Evolutionary conservation across 2,797 vertebrate genomes (phyloP), one percentile per base, ranked within the genome.

Genomic region (Melanotaenia maccullochi): DNA sequence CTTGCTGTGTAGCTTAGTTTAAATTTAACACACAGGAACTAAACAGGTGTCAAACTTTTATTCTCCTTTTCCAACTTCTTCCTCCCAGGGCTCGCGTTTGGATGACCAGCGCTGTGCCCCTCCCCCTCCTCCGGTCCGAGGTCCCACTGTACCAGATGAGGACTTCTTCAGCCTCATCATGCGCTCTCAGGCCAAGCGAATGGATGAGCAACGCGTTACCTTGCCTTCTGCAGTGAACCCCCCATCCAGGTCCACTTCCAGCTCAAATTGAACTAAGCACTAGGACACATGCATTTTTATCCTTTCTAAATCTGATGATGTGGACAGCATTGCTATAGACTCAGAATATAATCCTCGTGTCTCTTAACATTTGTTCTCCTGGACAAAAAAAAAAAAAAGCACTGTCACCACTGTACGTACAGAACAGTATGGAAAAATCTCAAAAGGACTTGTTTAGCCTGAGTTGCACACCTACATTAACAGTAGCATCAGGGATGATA

Each of bases 151-250:
- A 64, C 98, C 98, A 0, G 98, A 99, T 28, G 98, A 99, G 85
- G 98, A 99, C 91, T 99, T 99, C 83, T 98, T 99, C 87, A 99
- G 96, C 90, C 96, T 99, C 85, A 99, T 99, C 89, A 92, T 98
- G 91, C 96, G 96, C 69, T 97, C 97, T 1, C 97, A 99, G 92
- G 97, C 96, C 0, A 99, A 99, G 81, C 93, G 97, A 65, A 98
- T 99, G 96, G 97, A 99, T 51, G 98, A 99, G 79, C 98, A 99
- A 64, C 95, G 98, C 44, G 97, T 98, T 67, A 94, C 95, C 0
- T 80, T 99, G 82, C 97, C 97, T 5, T 93, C 94, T 16, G 59
- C 84, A 60, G 82, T 86, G 36, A 94, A 92, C 64, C 67, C 83
- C 68, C 58, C 90, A 71, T 89, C 90, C 73, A 89, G 85, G 68